Conservation (phyloP, 2,113 vertebrate species). For the Trachemys scripta region DNA sequence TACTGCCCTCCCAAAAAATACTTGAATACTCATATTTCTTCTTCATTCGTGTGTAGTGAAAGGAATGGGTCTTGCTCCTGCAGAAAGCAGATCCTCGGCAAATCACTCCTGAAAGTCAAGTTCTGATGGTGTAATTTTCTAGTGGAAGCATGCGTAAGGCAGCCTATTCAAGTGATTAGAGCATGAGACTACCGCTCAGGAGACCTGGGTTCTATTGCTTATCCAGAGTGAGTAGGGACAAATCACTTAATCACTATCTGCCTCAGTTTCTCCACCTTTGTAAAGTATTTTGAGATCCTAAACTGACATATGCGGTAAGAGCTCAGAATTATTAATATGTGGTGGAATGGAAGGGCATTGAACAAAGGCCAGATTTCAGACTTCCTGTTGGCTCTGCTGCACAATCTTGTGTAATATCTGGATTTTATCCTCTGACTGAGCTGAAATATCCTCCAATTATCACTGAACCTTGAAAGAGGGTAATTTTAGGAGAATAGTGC, state of each 20-base stretch:
- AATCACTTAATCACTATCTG: not conserved
- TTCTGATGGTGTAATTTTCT: not conserved
- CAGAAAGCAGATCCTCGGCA: accelerated
- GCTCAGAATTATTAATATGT: not conserved
- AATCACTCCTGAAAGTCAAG: not conserved
- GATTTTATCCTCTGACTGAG: not conserved
- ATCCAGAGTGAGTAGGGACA: not conserved
- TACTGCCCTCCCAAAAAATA: not conserved
- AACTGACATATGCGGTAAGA: not conserved
- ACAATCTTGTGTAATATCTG: not conserved
- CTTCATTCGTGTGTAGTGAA: not conserved
- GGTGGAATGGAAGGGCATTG: not conserved
- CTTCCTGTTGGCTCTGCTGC: not conserved
- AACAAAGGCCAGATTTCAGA: not conserved
- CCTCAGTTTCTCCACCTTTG: not conserved
- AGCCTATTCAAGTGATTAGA: not conserved
- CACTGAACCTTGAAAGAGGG: not conserved
- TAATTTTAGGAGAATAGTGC: not conserved
- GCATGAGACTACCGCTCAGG: not conserved
- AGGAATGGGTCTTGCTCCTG: not conserved
- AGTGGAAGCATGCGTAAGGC: not conserved
- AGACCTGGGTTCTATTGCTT: not conserved
- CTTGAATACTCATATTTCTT: not conserved
- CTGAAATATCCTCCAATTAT: not conserved
- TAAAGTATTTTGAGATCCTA: not conserved